phyloP scores from a whole-genome alignment of 2,797 vertebrate species.

The Xenentodon cancila region DNA sequence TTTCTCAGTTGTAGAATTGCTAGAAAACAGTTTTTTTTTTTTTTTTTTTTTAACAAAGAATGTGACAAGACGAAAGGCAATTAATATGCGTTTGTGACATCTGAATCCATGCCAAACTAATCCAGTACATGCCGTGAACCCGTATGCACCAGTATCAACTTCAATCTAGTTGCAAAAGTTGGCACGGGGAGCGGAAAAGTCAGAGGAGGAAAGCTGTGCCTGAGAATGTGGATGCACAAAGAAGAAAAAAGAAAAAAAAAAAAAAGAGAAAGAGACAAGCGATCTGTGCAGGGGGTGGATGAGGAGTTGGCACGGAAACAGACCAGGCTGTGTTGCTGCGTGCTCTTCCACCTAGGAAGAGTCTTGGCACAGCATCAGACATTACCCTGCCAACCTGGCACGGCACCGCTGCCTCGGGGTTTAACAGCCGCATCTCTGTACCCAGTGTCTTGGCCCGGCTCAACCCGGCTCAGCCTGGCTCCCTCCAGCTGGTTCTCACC shows the following conservation, averaged over 20 bases:
- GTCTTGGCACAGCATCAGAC: constrained; percentile 82
- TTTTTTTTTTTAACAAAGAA: too few relatives aligned
- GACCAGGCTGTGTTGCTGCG: constrained; percentile 81
- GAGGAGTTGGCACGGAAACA: constrained; percentile 79
- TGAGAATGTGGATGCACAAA: constrained; percentile 43
- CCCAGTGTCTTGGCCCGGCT: constrained; percentile 54
- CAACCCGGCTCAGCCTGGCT: constrained; percentile 39
- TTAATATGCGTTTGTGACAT: constrained; percentile 14
- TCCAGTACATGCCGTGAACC: too few relatives aligned
- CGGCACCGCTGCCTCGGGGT: constrained; percentile 68
- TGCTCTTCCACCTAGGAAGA: constrained; percentile 82
- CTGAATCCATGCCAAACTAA: constrained; percentile 13
- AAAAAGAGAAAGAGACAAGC: constrained; percentile 34
- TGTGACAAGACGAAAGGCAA: constrained; percentile 17
- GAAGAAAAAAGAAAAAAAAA: too few relatives aligned
- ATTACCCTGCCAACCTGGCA: constrained; percentile 77
- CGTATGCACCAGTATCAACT: neutral
- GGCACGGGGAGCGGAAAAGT: constrained; percentile 15
- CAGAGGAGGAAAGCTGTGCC: constrained; percentile 12
- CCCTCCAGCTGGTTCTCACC: constrained; percentile 52
- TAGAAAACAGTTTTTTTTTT: constrained; percentile 21
- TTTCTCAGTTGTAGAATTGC: constrained; percentile 30
- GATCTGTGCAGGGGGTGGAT: constrained; percentile 51
- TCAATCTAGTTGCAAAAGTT: constrained; percentile 7
- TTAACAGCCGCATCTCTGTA: constrained; percentile 67